Base-by-base conservation (phyloP, 2,888 invertebrate species). In the Prostheceraeus crozeri region DNA sequence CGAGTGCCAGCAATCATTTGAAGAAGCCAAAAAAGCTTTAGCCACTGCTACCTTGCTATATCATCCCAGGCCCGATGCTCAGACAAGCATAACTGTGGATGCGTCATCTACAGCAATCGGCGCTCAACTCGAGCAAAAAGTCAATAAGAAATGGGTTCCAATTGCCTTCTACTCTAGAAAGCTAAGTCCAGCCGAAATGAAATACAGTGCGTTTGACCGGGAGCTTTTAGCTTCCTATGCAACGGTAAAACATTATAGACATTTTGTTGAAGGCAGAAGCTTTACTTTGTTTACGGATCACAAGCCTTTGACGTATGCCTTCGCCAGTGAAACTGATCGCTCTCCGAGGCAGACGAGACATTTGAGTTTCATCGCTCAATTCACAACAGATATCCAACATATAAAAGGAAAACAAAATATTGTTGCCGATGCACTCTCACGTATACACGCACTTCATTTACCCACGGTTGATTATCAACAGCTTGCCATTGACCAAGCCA, bases 211-310 rank as follows among this genome's bases (percentile, higher is more conserved):
- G n/a, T 53, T 53, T 36, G 53, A 53, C 30, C 53, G 53, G 3
- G 35, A 53, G 27, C 35, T 53, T n/a, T 36, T 53, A 19, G 53
- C 53, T 19, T 16, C 19, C 40, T 53, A 53, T 53, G 28, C 31
- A n/a, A 31, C 35, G 14, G 31, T 36, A 4, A 3, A 31, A 31
- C 63, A 66, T 23, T 66, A 65, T 51, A 57, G 59, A 3, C 63
- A 59, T 36, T 16, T 61, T n/a, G 11, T 66, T 0, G 77, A 78
- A 66, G 73, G 69, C 0, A 63, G 69, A 31, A 21, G 69, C 45
- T 69, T 72, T 45, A 65, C 56, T 0, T 67, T 76, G 73, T 60
- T 36, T 36, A 65, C 61, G 8, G 65, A 66, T 40, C 65, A 66
- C 35, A 65, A 66, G 45, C 63, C 72, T 0, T 54, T 75, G 16